These are phyloP conservation scores for Panagrolaimus sp. DNA, from an alignment of 1,140 invertebrate species.

Conservation along the genomic window DNA sequence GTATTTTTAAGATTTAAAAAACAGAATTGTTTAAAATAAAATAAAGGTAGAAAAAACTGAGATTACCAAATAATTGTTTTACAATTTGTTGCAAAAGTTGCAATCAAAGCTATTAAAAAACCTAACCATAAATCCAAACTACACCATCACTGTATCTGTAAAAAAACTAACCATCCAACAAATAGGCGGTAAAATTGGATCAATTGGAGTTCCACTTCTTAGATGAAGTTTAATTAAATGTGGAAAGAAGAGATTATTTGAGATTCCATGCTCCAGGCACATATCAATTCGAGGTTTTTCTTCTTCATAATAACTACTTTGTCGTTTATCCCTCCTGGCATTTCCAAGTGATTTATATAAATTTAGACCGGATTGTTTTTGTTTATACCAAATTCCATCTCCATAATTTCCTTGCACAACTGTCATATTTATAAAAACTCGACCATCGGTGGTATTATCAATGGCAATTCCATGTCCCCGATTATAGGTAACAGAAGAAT, in stretches of 20 bases:
- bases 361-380: slow-evolving; percentile 12
- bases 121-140: too few relatives aligned
- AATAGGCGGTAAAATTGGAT: slow-evolving; percentile 38
- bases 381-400: slow-evolving; percentile 56
- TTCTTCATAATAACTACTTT: slow-evolving; percentile 35
- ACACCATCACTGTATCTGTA: too few relatives aligned
- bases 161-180: slow-evolving; percentile 53
- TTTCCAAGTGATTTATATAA: slow-evolving; percentile 9
- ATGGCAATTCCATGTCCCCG: slow-evolving; percentile 55
- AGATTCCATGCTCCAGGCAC: slow-evolving; percentile 42
- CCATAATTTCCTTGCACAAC: slow-evolving; percentile 50
- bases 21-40: too few relatives aligned
- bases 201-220: slow-evolving; percentile 51
- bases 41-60: too few relatives aligned
- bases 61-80: too few relatives aligned
- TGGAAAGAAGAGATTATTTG: slow-evolving; percentile 47
- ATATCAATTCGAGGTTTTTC: slow-evolving; percentile 55
- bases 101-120: too few relatives aligned
- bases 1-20: too few relatives aligned
- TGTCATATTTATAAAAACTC: slow-evolving; percentile 54
- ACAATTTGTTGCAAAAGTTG: too few relatives aligned
- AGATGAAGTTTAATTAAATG: slow-evolving; percentile 49
- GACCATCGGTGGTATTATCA: slow-evolving; percentile 55
- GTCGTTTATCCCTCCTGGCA: slow-evolving; percentile 30
- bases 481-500: slow-evolving; percentile 53